Evolutionary conservation across 2,113 vertebrate species (phyloP).

Genomic region (Mus pahari): DNA sequence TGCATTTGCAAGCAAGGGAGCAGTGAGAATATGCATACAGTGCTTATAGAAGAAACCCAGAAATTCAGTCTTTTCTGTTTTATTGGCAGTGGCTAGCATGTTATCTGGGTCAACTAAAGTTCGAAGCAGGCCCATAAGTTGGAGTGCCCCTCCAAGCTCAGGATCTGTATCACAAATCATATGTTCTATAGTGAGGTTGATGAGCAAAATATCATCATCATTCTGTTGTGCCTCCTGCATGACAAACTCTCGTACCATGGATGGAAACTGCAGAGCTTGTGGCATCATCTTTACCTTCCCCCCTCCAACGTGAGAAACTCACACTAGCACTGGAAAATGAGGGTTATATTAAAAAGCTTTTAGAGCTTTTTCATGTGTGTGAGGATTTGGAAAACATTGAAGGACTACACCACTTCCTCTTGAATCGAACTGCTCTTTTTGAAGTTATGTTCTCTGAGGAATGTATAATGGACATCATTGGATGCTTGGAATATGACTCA

Average conservation of each 20-base stretch:
- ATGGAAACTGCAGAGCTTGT: slow-evolving; percentile 97
- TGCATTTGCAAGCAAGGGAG: slow-evolving; percentile 98
- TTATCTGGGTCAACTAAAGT: slow-evolving; percentile 99
- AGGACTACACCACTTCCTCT: slow-evolving; percentile 98
- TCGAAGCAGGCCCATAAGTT: slow-evolving; percentile 97
- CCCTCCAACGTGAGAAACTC: slow-evolving; percentile 96
- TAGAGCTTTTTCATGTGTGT: slow-evolving; percentile 98
- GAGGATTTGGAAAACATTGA: slow-evolving; percentile 98
- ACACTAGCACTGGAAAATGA: slow-evolving; percentile 98
- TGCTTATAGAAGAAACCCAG: slow-evolving; percentile 99
- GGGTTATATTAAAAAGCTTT: slow-evolving; percentile 99
- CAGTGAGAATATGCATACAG: slow-evolving; percentile 99
- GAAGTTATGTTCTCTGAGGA: slow-evolving; percentile 99
- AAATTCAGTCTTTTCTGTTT: slow-evolving; percentile 99
- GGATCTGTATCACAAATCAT: slow-evolving; percentile 99
- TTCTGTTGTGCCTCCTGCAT: slow-evolving; percentile 99
- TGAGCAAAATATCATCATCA: slow-evolving; percentile 98
- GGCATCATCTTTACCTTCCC: slow-evolving; percentile 96
- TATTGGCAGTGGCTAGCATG: slow-evolving; percentile 99
- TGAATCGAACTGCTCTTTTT: slow-evolving; percentile 99
- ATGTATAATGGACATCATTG: slow-evolving; percentile 99
- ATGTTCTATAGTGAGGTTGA: slow-evolving; percentile 99
- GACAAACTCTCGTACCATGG: slow-evolving; percentile 99
- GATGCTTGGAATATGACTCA: slow-evolving; percentile 98
- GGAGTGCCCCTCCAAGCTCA: slow-evolving; percentile 97